A percentile compares a stretch with the other conserved stretches of the same genome.
phyloP scores from a whole-genome alignment of 1,140 invertebrate genomes.

The Fopius arisanus region DNA sequence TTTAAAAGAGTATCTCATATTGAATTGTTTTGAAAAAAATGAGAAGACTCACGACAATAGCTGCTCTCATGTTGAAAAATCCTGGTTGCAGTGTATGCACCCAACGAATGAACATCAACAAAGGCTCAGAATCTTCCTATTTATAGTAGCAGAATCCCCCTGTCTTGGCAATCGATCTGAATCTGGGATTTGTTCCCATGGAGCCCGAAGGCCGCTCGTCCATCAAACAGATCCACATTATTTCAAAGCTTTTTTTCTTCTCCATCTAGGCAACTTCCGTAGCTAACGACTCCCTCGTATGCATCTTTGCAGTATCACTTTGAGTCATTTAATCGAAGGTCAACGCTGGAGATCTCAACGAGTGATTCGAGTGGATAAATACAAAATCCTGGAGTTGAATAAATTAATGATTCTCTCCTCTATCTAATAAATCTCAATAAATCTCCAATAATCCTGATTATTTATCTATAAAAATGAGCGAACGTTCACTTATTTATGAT shows the following conservation, averaged over 20 bases:
- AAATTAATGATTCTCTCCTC: too few relatives aligned
- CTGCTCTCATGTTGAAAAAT: background rate
- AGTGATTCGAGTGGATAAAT: background rate
- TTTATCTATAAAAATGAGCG: too few relatives aligned
- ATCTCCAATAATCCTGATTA: too few relatives aligned
- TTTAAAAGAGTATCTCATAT: too few relatives aligned
- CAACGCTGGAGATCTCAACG: background rate
- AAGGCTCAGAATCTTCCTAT: background rate
- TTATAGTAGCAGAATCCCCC: background rate
- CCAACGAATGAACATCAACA: background rate
- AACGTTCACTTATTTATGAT: too few relatives aligned
- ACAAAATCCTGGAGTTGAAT: too few relatives aligned
- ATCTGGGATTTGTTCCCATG: background rate
- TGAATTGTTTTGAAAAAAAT: too few relatives aligned
- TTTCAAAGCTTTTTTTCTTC: background rate
- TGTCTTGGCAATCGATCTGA: background rate
- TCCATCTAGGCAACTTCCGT: background rate
- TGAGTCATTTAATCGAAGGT: background rate
- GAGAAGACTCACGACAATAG: background rate
- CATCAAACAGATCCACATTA: constrained; percentile 4
- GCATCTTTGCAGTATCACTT: background rate
- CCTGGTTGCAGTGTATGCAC: background rate
- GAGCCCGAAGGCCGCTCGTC: background rate
- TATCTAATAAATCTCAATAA: too few relatives aligned
- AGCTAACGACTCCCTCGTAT: background rate